phyloP scores from a whole-genome alignment of 2,113 vertebrate species.

The Epinephelus moara region DNA sequence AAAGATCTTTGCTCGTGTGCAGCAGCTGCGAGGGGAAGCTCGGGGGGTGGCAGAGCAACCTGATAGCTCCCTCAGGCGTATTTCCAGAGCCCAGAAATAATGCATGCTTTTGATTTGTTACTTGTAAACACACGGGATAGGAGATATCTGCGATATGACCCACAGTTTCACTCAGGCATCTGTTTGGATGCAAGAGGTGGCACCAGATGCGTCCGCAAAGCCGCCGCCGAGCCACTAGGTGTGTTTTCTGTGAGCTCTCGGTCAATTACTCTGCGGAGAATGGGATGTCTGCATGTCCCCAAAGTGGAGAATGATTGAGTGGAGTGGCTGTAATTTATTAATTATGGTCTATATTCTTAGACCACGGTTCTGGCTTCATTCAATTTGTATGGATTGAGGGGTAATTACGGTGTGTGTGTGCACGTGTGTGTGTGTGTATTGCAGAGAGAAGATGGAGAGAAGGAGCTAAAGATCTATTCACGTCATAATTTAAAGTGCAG shows the following conservation, averaged over 20 bases:
- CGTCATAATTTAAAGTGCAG: constrained; percentile 64
- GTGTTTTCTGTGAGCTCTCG: constrained; percentile 58
- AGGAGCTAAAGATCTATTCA: constrained; percentile 54
- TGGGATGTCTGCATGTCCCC: constrained; percentile 70
- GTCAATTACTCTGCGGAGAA: constrained; percentile 72
- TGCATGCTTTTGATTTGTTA: constrained; percentile 84
- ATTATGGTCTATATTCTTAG: constrained; percentile 83
- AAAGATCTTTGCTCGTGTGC: constrained; percentile 44
- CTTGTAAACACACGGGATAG: constrained; percentile 78
- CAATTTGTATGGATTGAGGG: constrained; percentile 81
- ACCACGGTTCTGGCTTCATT: constrained; percentile 78
- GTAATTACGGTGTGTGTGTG: constrained; percentile 71
- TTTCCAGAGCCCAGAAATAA: constrained; percentile 81
- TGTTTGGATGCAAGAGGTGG: constrained; percentile 62
- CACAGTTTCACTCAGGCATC: constrained; percentile 57
- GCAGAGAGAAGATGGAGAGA: constrained; percentile 16
- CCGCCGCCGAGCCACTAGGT: constrained; percentile 47
- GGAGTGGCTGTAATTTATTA: constrained; percentile 84
- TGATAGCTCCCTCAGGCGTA: constrained; percentile 77
- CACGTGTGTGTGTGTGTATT: constrained; percentile 52
- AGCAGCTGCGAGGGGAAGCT: constrained; percentile 76
- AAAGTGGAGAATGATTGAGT: constrained; percentile 82
- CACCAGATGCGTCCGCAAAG: constrained; percentile 63
- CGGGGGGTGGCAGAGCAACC: constrained; percentile 59
- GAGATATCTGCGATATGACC: constrained; percentile 69